Evolutionary conservation across 1,140 invertebrate genomes (phyloP), one percentile per base, ranked within the genome.

Genomic region (Drosophila carrolli): DNA sequence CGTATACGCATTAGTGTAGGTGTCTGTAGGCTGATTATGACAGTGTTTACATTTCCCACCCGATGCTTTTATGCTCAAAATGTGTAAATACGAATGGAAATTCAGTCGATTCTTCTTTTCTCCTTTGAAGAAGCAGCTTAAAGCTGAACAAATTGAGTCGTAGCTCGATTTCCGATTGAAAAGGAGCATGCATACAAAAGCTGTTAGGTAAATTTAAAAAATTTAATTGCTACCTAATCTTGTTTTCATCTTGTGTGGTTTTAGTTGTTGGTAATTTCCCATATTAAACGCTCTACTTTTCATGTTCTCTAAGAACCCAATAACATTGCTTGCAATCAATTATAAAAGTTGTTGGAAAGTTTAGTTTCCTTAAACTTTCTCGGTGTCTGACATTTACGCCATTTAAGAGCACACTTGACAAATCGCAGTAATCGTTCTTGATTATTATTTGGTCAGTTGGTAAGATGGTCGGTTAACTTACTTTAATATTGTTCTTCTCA

Each of bases 1-100:
- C 9, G 40, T 40, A 80, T 75, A 67, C 61, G 63, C 57, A 62
- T 67, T 66, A 71, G 60, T 71, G 53, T 79, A 71, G 60, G 56
- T 70, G 44, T 62, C 47, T 65, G 54, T 55, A 72, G 57, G 60
- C 71, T 71, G 80, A 61, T 78, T 78, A 78, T 57, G 53, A 56
- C 74, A 16, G 38, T 62, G 56, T 72, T 54, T 75, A 51, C 48
- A 44, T 60, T 66, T 58, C 29, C 50, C 23, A 41, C 13, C 19
- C 43, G 44, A 73, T 32, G 54, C 37, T 55, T 73, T 74, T 74
- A 27, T 48, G 9, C 55, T 46, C 6, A 58, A 54, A 70, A 53
- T 60, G 29, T 51, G 37, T 46, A 48, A 53, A 37, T 32, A 47
- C 41, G 53, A 75, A 67, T 56, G 53, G n/a, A 71, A 71, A 71